phyloP scores from a whole-genome alignment of 2,888 invertebrate genomes.

The Ditula angustiorana region DNA sequence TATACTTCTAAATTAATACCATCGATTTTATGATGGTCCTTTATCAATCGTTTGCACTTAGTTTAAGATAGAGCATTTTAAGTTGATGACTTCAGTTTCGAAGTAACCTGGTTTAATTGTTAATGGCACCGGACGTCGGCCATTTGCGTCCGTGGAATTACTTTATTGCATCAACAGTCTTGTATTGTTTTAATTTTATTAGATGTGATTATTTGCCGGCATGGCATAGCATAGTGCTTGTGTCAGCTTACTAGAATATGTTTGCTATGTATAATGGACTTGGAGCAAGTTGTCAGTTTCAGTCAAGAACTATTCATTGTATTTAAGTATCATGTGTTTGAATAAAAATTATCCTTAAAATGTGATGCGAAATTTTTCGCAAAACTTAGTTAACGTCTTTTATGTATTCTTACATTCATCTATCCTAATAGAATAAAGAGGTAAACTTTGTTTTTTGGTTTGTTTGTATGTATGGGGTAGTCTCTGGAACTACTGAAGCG shows the following conservation, averaged over 20 bases:
- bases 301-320: too few relatives aligned
- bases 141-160: slow-evolving; percentile 51
- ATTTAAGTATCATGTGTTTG: too few relatives aligned
- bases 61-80: neutral
- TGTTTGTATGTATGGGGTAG: too few relatives aligned
- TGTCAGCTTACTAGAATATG: neutral
- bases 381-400: too few relatives aligned
- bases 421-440: too few relatives aligned
- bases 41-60: neutral
- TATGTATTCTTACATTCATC: too few relatives aligned
- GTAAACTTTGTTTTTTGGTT: too few relatives aligned
- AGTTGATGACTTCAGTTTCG: slow-evolving; percentile 39
- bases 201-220: neutral
- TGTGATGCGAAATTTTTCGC: too few relatives aligned
- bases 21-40: neutral
- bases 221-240: neutral
- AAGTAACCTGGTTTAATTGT: slow-evolving; percentile 42
- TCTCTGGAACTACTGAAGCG: too few relatives aligned
- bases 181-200: slow-evolving; percentile 32
- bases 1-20: neutral
- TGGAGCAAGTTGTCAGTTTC: too few relatives aligned
- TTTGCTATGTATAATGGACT: too few relatives aligned
- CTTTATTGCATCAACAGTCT: slow-evolving; percentile 25
- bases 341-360: too few relatives aligned
- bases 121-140: slow-evolving; percentile 55